A percentile compares a stretch with the other conserved stretches of the same genome.
Evolutionary conservation across 2,797 vertebrate species (phyloP).

Genomic region (Syngnathus rostellatus): DNA sequence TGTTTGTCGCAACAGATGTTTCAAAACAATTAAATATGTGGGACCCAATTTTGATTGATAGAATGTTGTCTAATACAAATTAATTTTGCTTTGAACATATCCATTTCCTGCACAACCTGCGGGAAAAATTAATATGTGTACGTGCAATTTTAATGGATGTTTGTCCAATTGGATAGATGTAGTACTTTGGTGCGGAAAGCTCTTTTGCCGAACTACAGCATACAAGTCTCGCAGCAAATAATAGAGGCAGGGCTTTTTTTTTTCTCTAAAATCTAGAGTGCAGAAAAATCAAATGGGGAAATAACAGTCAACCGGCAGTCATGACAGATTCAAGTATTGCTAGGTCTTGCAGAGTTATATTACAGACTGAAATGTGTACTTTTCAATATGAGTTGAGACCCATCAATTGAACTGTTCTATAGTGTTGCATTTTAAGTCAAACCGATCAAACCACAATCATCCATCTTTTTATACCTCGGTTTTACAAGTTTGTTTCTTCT

Average conservation of each 20-base stretch:
- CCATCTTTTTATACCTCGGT: slow-evolving; percentile 39
- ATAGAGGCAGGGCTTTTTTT: slow-evolving; percentile 62
- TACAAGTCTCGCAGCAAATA: too few species aligned
- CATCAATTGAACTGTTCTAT: slow-evolving; percentile 43
- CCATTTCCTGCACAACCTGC: slow-evolving; percentile 76
- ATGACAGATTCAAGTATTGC: slow-evolving; percentile 46
- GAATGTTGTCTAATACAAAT: too few species aligned
- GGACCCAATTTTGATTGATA: too few species aligned
- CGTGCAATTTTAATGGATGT: not conserved
- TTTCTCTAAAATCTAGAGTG: slow-evolving; percentile 79
- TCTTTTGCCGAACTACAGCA: slow-evolving; percentile 60
- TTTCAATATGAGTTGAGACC: slow-evolving; percentile 36
- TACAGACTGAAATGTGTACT: slow-evolving; percentile 18
- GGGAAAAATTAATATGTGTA: slow-evolving; percentile 49
- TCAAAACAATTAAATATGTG: not conserved
- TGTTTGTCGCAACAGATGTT: slow-evolving; percentile 59
- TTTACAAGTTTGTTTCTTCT: slow-evolving; percentile 29
- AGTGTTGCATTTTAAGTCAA: slow-evolving; percentile 56
- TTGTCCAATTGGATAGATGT: not conserved
- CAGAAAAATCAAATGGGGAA: slow-evolving; percentile 60
- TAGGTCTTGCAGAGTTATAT: slow-evolving; percentile 7
- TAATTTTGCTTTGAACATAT: too few species aligned
- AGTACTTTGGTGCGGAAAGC: not conserved
- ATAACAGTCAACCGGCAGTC: slow-evolving; percentile 41
- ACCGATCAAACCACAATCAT: slow-evolving; percentile 37